Evolutionary conservation across 2,797 vertebrate genomes (phyloP), one percentile per base, ranked within the genome.

Genomic region (Kryptolebias ocellatus): DNA sequence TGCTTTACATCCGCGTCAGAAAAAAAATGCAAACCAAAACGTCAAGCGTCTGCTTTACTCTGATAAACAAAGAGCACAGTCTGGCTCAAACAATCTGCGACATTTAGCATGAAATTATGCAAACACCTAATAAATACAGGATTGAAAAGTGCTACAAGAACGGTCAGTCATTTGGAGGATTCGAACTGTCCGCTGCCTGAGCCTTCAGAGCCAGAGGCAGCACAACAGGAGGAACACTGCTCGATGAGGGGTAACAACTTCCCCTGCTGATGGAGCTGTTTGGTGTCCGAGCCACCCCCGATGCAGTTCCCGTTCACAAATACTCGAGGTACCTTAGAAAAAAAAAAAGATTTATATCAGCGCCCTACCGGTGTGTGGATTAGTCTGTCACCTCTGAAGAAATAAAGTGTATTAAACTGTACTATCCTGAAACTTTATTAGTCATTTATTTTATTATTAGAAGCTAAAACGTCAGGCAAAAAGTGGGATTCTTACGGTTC

Each of bases 261-360:
- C 11, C 97, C 98, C 87, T 97, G 94, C 69, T 93, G 92, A 18
- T 97, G 95, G 79, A 97, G 95, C 71, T 91, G 93, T 0, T 94
- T 92, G 71, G 95, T 97, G 46, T 98, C 97, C 0, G 94, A 92
- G 69, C 97, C 96, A 3, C 98, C 98, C 27, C 98, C 97, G 18
- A 99, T 94, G 85, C 96, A 98, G 73, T 90, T 91, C 52, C 97
- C 97, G 15, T 99, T 98, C 67, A 99, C 92, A 92, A 98, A 99
- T 72, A 98, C 95, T 90, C 91, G 83, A 0, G 98, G 98, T n/a
- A 99, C 96, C 97, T 99, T 74, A 74, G 65, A 57, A 79, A 64
- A 83, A 53, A 66, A 76, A 28, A 39, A 12, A 12, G 10, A 37
- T 2, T 60, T 15, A 72, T 2, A n/a, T 15, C 7, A 39, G 6